Evolutionary conservation across 2,113 vertebrate genomes (phyloP), one percentile per base, ranked within the genome.

Genomic region (Enhydra lutris): DNA sequence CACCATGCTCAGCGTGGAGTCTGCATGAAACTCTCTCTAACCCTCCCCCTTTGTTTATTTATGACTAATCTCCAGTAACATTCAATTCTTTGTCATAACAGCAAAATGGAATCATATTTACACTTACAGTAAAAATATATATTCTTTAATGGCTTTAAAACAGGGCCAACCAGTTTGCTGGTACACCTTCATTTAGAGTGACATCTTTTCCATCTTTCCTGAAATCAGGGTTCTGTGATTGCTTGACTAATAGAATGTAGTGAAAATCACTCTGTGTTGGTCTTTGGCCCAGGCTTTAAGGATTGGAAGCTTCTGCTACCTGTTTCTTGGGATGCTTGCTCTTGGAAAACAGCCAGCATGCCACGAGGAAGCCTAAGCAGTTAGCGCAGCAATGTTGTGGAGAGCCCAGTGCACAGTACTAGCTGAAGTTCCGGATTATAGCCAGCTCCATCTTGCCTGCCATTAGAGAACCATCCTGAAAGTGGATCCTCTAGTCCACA

Each of bases 81-180:
- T 23, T 92, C 47, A 74, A 63, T 90, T 95, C 36, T 89, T 95
- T 94, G 74, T 39, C 18, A 34, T 74, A n/a, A 89, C 21, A 76
- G 13, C 7, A 76, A 94, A 86, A 47, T 95, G 14, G 18, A 96
- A 76, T 94, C 69, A 47, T 82, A 59, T 83, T 91, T 96, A 18
- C 3, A 59, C 83, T 93, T 96, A 12, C 2, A 86, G 20, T 65
- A 71, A 65, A 82, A 80, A 18, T 26, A 39, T 87, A 59, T 5
- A 10, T 5, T 81, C 29, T 93, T 5, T 74, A 24, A 71, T 71
- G 23, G 65, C 45, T 87, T 93, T 89, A 90, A 96, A 89, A 82
- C 47, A 59, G 45, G 34, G 36, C 20, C 7, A 36, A 31, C 4
- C 42, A 61, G 39, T 78, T 91, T 57, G 85, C n/a, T 95, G 55